These are phyloP conservation scores for Hybos culiciformis DNA, from an alignment of 2,888 invertebrate genomes.

Conservation along the genomic window DNA sequence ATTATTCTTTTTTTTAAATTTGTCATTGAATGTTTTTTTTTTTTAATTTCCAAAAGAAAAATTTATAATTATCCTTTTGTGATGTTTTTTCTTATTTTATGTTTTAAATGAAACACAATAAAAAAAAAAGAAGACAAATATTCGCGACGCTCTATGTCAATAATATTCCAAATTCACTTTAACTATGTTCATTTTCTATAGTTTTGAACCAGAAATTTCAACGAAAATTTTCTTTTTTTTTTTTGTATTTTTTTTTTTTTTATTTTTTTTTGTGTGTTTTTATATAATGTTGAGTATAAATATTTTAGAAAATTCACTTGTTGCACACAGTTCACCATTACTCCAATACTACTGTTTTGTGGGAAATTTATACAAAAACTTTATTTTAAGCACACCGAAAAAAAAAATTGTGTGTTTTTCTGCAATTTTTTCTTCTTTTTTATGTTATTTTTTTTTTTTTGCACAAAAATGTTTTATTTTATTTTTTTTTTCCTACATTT, in stretches of 20 bases:
- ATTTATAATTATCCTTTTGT: too few species aligned
- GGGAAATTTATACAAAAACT: constrained; percentile 19
- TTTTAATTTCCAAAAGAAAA: too few species aligned
- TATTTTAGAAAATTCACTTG: constrained; percentile 37
- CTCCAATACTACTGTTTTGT: constrained; percentile 18
- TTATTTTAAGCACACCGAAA: constrained; percentile 37
- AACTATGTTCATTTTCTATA: too few species aligned
- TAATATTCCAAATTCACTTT: too few species aligned
- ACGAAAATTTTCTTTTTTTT: constrained; percentile 8
- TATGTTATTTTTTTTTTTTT: constrained; percentile 26
- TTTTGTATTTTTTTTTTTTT: constrained; percentile 6
- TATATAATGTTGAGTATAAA: too few species aligned
- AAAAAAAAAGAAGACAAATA: too few species aligned
- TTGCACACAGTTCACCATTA: constrained; percentile 33
- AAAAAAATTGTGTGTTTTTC: too few species aligned
- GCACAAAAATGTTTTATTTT: constrained; percentile 13
- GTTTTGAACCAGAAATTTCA: constrained; percentile 14
- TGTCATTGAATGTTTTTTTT: too few species aligned
- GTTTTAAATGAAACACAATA: too few species aligned
- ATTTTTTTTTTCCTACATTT: constrained; percentile 9
- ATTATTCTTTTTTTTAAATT: too few species aligned
- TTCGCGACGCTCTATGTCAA: too few species aligned
- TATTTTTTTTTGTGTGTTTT: constrained; percentile 7
- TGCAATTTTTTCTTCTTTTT: constrained; percentile 18
- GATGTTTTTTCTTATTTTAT: too few species aligned